Percentiles rank a stretch among this genome's conserved stretches.
These are phyloP conservation scores for Lethenteron reissneri DNA, from an alignment of 2,113 vertebrate species.

Conservation along the genomic window DNA sequence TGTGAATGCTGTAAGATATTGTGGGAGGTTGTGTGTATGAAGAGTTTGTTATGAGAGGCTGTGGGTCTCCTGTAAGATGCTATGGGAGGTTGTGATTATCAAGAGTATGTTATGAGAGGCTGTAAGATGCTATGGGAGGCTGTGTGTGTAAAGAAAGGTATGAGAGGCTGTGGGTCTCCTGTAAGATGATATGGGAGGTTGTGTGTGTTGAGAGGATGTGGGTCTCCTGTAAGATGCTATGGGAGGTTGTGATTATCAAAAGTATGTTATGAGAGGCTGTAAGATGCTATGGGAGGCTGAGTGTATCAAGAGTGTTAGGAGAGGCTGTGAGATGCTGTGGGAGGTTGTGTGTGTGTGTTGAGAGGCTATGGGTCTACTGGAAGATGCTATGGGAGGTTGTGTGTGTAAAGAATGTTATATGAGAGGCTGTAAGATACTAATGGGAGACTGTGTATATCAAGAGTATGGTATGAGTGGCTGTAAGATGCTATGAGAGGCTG, in stretches of 20 bases:
- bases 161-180: too few species aligned
- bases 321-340: too few species aligned
- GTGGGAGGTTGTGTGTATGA: neutral
- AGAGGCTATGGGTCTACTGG: too few species aligned
- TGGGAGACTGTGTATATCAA: neutral
- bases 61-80: neutral
- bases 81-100: neutral
- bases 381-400: neutral
- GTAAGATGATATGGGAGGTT: too few species aligned
- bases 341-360: too few species aligned
- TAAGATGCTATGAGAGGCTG: neutral
- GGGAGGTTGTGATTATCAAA: neutral
- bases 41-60: neutral
- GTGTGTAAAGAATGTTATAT: neutral
- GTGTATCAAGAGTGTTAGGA: neutral
- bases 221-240: neutral
- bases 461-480: too few species aligned
- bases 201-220: neutral
- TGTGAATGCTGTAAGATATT: too few species aligned
- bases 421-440: too few species aligned
- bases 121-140: too few species aligned
- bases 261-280: too few species aligned
- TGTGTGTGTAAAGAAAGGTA: neutral
- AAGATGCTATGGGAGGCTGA: neutral
- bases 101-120: too few species aligned